phyloP scores from a whole-genome alignment of 1,140 invertebrate species.

The Cylas formicarius region DNA sequence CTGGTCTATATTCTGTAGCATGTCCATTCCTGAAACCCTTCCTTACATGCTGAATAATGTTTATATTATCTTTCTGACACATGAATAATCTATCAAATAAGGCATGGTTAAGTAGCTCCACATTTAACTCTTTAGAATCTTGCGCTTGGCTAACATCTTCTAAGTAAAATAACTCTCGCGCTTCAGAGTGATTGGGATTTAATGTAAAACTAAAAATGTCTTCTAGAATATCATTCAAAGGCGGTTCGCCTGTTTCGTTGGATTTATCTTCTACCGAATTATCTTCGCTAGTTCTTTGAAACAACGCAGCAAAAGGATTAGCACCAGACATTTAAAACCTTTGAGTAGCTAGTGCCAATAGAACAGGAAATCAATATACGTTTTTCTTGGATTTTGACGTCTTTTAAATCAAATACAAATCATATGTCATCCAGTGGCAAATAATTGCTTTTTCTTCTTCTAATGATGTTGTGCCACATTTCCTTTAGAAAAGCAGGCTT shows the following conservation, averaged over 20 bases:
- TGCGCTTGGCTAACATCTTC: constrained; percentile 48
- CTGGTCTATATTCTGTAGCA: constrained; percentile 28
- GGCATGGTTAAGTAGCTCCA: constrained; percentile 63
- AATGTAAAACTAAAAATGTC: constrained; percentile 59
- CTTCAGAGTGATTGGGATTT: constrained; percentile 42
- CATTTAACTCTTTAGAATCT: constrained; percentile 47
- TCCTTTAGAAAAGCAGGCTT: too few relatives aligned
- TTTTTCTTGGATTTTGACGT: too few relatives aligned
- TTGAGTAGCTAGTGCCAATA: too few relatives aligned
- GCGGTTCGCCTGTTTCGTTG: constrained; percentile 18
- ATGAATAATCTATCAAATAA: constrained; percentile 74
- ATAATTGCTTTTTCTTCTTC: too few relatives aligned
- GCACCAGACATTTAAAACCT: constrained; percentile 28
- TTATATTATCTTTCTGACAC: constrained; percentile 42
- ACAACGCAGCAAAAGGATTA: constrained; percentile 39
- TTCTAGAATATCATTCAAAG: constrained; percentile 48
- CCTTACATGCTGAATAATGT: constrained; percentile 12
- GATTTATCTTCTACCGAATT: constrained; percentile 14
- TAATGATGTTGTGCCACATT: too few relatives aligned
- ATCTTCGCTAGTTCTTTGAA: constrained; percentile 19
- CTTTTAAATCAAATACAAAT: too few relatives aligned
- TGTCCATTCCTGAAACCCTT: constrained; percentile 16
- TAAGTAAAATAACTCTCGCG: constrained; percentile 50
- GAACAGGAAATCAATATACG: too few relatives aligned
- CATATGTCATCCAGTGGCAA: too few relatives aligned